Percentiles rank a stretch among this genome's conserved stretches.
phyloP scores from a whole-genome alignment of 2,888 invertebrate genomes.

The Nymphalis urticae region DNA sequence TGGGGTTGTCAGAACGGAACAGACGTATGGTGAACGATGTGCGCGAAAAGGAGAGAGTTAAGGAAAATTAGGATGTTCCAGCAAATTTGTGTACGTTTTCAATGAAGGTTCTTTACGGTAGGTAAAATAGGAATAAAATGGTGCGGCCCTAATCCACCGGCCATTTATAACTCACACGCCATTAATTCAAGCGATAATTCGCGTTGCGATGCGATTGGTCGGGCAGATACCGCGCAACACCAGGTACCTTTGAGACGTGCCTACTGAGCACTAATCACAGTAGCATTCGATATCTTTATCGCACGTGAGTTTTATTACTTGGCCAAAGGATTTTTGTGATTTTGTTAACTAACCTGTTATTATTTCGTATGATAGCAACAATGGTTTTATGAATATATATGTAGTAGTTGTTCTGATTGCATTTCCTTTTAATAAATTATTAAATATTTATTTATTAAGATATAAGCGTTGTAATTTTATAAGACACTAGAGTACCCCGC shows the following conservation, averaged over 20 bases:
- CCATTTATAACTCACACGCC: conserved; percentile 82
- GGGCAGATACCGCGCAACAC: conserved; percentile 57
- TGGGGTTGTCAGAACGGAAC: conserved; percentile 68
- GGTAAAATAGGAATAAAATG: conserved; percentile 81
- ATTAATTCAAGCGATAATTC: conserved; percentile 81
- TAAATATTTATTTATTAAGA: neutral
- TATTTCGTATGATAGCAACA: conserved; percentile 17
- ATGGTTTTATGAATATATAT: conserved; percentile 13
- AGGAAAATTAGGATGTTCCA: conserved; percentile 77
- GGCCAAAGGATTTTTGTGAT: conserved; percentile 39
- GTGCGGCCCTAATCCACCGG: conserved; percentile 76
- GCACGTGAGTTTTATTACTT: conserved; percentile 38
- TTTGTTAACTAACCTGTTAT: conserved; percentile 23
- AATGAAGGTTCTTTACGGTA: conserved; percentile 80
- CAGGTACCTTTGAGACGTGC: conserved; percentile 39
- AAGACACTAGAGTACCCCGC: neutral
- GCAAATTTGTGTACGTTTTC: conserved; percentile 81
- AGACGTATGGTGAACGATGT: conserved; percentile 42
- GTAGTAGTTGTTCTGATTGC: conserved; percentile 19
- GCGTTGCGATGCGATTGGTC: conserved; percentile 71
- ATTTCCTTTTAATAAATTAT: neutral
- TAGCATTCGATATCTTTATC: conserved; percentile 40
- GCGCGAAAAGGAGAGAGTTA: conserved; percentile 57
- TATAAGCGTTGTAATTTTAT: neutral
- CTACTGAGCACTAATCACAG: conserved; percentile 37